Evolutionary conservation across 2,113 vertebrate species (phyloP), one percentile per base, ranked within the genome.

Genomic region (Paraplagusia blochii): DNA sequence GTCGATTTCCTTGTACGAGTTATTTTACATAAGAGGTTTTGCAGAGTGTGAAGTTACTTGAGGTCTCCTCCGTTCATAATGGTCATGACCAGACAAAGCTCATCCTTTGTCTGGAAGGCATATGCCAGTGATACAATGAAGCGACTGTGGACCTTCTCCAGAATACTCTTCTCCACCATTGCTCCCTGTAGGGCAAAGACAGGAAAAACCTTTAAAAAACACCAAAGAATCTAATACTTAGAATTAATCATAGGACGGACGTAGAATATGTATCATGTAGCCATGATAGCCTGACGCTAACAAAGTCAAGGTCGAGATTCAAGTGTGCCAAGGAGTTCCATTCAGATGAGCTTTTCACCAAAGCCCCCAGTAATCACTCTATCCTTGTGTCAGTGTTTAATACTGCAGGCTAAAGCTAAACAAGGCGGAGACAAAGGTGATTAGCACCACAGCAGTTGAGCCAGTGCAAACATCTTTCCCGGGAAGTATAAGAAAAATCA

Each of bases 11-110:
- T 29, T 29, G 3, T 29, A 29, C 22, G 3, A 29, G 22, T 29
- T 6, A 40, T 40, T 11, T 40, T 40, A 11, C 38, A 40, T 29
- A 39, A 39, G 3, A 39, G 38, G 10, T 12, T 10, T 4, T 10
- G 1, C 38, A 33, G 54, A 55, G 33, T 54, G 71, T 62, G 52
- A 82, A 53, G 43, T 88, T 83, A 91, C 91, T 91, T 92, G 72
- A 97, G 92, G 83, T 96, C 94, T 13, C 94, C 95, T 68, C 94
- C 94, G 14, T 94, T 95, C 95, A 96, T 95, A 78, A 97, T 91
- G 76, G 90, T 95, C 93, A 95, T 96, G 66, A 95, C 92, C 82
- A 98, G 90, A 89, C 95, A 97, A 73, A 95, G 91, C 44, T 95
- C 92, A 0, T 76, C 87, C 85, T 93, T 96, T 85, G 74, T 94